Conservation (phyloP, 2,888 invertebrate species). For the Acanthoscelides obtectus region DNA sequence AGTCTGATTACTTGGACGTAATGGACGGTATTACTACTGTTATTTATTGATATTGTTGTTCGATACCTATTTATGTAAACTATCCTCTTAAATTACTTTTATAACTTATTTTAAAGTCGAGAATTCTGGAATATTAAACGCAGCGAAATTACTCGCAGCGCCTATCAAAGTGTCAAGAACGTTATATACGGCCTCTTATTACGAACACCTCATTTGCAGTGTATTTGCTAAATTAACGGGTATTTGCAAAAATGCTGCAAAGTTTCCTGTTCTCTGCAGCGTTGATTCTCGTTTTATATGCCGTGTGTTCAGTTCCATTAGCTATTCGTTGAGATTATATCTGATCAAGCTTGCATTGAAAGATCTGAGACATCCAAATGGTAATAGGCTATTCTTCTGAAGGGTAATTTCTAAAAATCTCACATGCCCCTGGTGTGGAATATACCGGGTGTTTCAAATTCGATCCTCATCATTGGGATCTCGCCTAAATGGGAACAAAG, state of each 20-base stretch:
- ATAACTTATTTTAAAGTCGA: slow-evolving; percentile 19
- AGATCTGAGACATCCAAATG: too few relatives aligned
- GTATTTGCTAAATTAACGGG: slow-evolving; percentile 28
- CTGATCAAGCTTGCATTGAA: too few relatives aligned
- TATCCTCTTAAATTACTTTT: slow-evolving; percentile 20
- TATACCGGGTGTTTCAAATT: too few relatives aligned
- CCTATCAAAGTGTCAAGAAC: slow-evolving; percentile 26
- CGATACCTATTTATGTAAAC: slow-evolving; percentile 16
- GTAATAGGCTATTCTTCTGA: too few relatives aligned
- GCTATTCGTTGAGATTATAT: background rate
- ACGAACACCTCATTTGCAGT: slow-evolving; percentile 27
- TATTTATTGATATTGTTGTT: slow-evolving; percentile 20
- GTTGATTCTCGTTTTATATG: background rate
- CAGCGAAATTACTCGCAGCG: slow-evolving; percentile 17
- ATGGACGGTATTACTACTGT: background rate
- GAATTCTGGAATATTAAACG: slow-evolving; percentile 16
- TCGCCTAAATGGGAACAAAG: too few relatives aligned
- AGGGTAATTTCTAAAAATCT: too few relatives aligned
- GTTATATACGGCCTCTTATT: slow-evolving; percentile 28
- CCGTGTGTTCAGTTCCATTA: background rate
- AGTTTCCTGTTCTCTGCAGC: slow-evolving; percentile 22
- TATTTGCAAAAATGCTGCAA: slow-evolving; percentile 19
- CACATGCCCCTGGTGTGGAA: too few relatives aligned
- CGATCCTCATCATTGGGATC: too few relatives aligned
- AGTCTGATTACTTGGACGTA: background rate